Evolutionary conservation across 2,888 invertebrate genomes (phyloP).

Genomic region (Mythimna pallens): DNA sequence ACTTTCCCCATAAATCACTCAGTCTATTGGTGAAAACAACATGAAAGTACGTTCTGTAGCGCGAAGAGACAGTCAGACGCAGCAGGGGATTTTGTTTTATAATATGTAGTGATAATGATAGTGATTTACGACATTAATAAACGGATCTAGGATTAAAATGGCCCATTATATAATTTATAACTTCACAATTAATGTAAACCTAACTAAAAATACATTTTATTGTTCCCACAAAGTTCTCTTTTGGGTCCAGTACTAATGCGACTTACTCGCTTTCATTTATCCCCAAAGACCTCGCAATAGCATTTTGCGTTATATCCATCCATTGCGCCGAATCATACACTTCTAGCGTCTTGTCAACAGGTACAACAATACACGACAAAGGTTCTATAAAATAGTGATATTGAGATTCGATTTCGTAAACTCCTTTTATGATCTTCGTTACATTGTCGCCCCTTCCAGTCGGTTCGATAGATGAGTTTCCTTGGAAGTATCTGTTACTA

Average conservation of each 20-base stretch:
- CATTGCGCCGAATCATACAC: conserved; percentile 92
- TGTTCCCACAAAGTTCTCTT: not conserved
- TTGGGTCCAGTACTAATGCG: not conserved
- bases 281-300: conserved; percentile 89
- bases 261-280: conserved; percentile 91
- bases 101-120: no score
- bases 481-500: conserved; percentile 76
- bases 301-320: conserved; percentile 91
- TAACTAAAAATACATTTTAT: no score
- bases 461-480: conserved; percentile 72
- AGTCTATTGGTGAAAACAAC: no score
- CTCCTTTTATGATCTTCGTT: conserved; percentile 89
- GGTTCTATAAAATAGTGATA: conserved; percentile 95
- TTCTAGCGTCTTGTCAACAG: conserved; percentile 92
- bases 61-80: no score
- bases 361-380: conserved; percentile 92
- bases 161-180: no score
- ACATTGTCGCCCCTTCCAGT: conserved; percentile 78
- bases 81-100: no score
- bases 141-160: no score
- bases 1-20: no score
- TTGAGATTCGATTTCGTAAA: conserved; percentile 91
- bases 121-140: no score
- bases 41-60: no score
- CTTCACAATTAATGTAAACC: no score